phyloP scores from a whole-genome alignment of 2,888 invertebrate genomes.

The Heliconius cydno region DNA sequence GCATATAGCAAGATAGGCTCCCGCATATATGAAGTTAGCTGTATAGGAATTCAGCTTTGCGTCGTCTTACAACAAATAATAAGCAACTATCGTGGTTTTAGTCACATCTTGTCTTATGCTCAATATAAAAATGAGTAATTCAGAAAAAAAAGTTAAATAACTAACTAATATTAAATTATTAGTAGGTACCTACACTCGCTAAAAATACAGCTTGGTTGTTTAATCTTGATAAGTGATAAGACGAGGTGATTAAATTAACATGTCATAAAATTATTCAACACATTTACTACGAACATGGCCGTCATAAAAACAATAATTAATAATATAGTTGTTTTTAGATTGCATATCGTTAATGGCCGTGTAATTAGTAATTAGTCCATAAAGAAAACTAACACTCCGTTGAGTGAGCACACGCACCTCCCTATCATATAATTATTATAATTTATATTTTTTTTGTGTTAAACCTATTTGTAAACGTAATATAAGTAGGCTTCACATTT shows the following conservation, averaged over 20 bases:
- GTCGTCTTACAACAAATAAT: neutral
- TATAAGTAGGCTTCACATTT: neutral
- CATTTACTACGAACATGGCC: constrained; percentile 67
- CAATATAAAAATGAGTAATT: too few relatives aligned
- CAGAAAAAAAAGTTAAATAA: too few relatives aligned
- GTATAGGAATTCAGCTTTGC: neutral
- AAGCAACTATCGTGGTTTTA: too few relatives aligned
- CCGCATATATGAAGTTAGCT: neutral
- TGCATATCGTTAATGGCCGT: constrained; percentile 66
- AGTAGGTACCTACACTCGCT: neutral
- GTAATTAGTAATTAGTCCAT: constrained; percentile 78
- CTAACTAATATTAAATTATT: neutral
- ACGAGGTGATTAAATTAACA: constrained; percentile 60
- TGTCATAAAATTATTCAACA: constrained; percentile 67
- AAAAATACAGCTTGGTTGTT: neutral
- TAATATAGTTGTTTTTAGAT: constrained; percentile 79
- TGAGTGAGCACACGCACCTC: constrained; percentile 57
- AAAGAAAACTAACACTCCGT: constrained; percentile 66
- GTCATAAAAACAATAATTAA: constrained; percentile 78
- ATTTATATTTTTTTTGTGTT: constrained; percentile 23
- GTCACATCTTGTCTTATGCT: too few relatives aligned
- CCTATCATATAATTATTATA: constrained; percentile 33
- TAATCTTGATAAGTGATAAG: constrained; percentile 14
- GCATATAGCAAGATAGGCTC: neutral
- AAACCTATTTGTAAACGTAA: constrained; percentile 2